These are phyloP conservation scores for Panagrolaimus sp. DNA, from an alignment of 1,140 invertebrate genomes.

Conservation along the genomic window DNA sequence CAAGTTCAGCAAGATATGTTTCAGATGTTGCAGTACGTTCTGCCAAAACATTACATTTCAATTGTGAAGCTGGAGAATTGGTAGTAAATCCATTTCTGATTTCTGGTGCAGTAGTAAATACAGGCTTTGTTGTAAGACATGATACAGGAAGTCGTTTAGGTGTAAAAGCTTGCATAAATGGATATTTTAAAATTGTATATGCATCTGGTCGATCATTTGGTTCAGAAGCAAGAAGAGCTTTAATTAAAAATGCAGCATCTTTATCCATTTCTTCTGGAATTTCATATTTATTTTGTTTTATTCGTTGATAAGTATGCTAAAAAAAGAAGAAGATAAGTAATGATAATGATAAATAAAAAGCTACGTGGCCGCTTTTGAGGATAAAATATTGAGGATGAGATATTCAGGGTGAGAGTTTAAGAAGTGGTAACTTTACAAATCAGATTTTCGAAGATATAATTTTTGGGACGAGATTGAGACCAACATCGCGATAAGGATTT, in stretches of 20 bases:
- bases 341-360: no score
- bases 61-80: no score
- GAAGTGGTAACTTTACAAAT: no score
- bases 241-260: slow-evolving; percentile 73
- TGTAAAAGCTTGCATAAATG: slow-evolving; percentile 63
- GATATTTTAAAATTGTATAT: slow-evolving; percentile 68
- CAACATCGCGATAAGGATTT: no score
- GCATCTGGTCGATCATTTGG: slow-evolving; percentile 68
- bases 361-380: no score
- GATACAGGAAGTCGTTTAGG: slow-evolving; percentile 15
- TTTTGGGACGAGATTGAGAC: no score
- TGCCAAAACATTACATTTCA: not conserved
- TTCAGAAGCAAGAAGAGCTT: slow-evolving; percentile 72
- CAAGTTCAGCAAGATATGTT: not conserved
- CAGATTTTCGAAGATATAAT: no score
- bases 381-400: no score
- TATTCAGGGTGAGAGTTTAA: no score
- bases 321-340: no score
- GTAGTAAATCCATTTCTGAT: not conserved
- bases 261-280: slow-evolving; percentile 69
- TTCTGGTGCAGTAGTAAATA: not conserved
- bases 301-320: slow-evolving; percentile 67
- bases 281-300: slow-evolving; percentile 83
- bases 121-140: slow-evolving; percentile 13
- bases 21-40: not conserved